Evolutionary conservation across 2,113 vertebrate genomes (phyloP).

Genomic region (Dendrocopos noguchii): DNA sequence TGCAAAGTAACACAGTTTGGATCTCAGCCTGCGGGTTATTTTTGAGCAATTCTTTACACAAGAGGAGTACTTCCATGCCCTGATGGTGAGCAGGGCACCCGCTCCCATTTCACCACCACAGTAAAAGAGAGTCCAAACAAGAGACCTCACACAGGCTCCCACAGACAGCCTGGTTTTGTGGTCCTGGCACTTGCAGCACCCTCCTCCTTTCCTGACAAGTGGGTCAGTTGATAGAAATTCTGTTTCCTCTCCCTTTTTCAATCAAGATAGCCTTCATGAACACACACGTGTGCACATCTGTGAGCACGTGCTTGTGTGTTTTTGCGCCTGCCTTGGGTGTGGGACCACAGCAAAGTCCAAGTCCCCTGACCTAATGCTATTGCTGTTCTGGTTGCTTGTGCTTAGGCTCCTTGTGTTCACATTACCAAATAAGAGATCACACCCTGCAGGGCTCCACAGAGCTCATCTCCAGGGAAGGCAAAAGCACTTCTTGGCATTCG

Average conservation of each 20-base stretch:
- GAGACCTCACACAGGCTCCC: not conserved
- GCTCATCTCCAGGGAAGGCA: constrained; percentile 31
- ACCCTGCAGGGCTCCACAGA: constrained; percentile 9
- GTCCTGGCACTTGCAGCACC: not conserved
- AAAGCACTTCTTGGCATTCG: constrained; percentile 18
- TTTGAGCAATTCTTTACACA: not conserved
- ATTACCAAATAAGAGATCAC: constrained; percentile 55
- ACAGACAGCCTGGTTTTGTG: not conserved
- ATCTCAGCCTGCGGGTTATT: not conserved
- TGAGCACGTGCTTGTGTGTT: not conserved
- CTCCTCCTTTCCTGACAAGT: not conserved
- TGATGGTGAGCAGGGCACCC: not conserved
- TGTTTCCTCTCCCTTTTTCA: not conserved
- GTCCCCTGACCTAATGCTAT: constrained; percentile 49
- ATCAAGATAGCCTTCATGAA: not conserved
- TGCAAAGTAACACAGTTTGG: not conserved
- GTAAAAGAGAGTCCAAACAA: not conserved
- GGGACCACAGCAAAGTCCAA: constrained; percentile 36
- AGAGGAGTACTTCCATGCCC: not conserved
- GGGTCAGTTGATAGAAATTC: not conserved
- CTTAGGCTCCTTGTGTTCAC: constrained; percentile 36
- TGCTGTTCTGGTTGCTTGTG: constrained; percentile 9
- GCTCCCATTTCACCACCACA: not conserved
- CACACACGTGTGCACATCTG: not conserved
- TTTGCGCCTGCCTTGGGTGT: constrained; percentile 47